Evolutionary conservation across 2,888 invertebrate genomes (phyloP), one percentile per base, ranked within the genome.

Genomic region (Drosophila mayaguana): DNA sequence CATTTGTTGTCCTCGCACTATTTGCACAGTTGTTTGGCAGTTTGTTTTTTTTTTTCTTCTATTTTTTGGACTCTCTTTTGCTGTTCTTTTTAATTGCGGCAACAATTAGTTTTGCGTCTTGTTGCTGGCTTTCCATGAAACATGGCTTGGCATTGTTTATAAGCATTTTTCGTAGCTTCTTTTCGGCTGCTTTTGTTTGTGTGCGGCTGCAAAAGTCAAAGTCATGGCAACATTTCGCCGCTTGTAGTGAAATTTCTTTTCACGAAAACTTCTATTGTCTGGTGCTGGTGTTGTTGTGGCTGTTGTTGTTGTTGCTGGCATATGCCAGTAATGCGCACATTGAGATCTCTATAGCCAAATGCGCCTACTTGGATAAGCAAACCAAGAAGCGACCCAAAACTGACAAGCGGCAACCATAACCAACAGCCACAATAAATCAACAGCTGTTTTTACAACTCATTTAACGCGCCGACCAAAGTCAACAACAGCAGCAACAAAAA

Each of bases 151-250:
- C 77, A 65, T 77, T 78, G 71, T 75, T 78, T 63, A 63, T 63
- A 62, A 53, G 40, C 56, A 68, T 61, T 61, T 68, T 63, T 70
- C 48, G 11, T 63, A 28, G 48, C 60, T 61, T 18, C 62, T 48
- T 60, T 46, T 55, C 18, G 63, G 45, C 60, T 67, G 60, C 53
- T 57, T 56, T 63, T 71, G 48, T 59, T 11, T 18, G 56, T 62
- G 56, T 55, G 57, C 50, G 67, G 62, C 66, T 54, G 36, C 79
- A 84, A 82, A 85, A 85, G 71, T 76, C 83, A 86, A 86, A 84
- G 84, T 84, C 84, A 84, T 80, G 86, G 83, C 78, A 80, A 76
- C 69, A 83, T 80, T 68, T 76, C 67, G 60, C 60, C 64, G 56
- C 48, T 73, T 72, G 62, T 64, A 80, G 86, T 84, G 86, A 86